Conservation (phyloP, 2,797 vertebrate genomes). For the Paramormyrops hopkinsi region DNA sequence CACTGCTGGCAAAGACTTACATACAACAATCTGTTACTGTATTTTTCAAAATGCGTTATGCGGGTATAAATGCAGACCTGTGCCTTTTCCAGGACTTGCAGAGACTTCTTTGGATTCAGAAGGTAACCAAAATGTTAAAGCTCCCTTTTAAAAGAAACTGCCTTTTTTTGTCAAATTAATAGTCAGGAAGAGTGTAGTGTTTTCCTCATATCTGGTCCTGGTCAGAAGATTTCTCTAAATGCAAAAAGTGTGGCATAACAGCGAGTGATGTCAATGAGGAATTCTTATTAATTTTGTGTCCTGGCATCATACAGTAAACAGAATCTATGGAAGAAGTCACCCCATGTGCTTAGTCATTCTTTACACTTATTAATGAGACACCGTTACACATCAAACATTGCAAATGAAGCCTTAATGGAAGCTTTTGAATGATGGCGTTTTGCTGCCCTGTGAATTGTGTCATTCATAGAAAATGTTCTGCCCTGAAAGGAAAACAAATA, state of each 20-base stretch:
- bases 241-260: background rate
- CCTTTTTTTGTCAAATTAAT: background rate
- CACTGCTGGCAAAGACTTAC: conserved; percentile 16
- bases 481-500: background rate
- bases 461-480: background rate
- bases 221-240: background rate
- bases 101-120: background rate
- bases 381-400: background rate
- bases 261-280: background rate
- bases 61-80: background rate
- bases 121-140: background rate
- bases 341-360: background rate
- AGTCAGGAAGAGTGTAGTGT: background rate
- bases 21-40: conserved; percentile 22
- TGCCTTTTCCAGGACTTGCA: background rate
- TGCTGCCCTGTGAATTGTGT: background rate
- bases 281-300: background rate
- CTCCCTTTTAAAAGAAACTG: background rate
- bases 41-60: conserved; percentile 14
- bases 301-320: background rate
- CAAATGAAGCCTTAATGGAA: background rate
- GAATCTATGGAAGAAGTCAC: background rate
- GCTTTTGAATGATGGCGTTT: background rate
- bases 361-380: background rate
- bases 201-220: background rate